A percentile compares a stretch with the other conserved stretches of the same genome.
Evolutionary conservation across 2,797 vertebrate species (phyloP).

Genomic region (Pteropus rufus): DNA sequence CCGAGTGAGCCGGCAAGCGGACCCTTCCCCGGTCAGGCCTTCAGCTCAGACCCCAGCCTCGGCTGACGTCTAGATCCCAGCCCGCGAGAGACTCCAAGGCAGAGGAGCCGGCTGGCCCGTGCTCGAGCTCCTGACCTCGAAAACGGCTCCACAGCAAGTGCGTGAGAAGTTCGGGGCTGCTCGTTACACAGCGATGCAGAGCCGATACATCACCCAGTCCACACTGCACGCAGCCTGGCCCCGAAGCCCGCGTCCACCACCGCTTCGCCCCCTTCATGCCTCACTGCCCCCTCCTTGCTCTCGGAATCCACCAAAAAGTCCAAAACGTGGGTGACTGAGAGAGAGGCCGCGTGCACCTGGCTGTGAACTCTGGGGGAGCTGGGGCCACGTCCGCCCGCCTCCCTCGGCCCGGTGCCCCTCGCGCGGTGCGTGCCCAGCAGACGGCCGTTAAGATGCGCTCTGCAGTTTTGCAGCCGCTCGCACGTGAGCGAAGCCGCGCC

Average conservation of each 20-base stretch:
- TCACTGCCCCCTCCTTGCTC: neutral
- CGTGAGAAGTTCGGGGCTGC: rapidly evolving
- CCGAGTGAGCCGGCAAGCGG: too few relatives aligned
- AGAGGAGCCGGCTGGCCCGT: neutral
- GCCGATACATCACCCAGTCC: rapidly evolving
- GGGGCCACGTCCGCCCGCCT: neutral
- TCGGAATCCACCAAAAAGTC: neutral
- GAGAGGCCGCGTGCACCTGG: rapidly evolving
- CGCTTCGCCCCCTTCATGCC: rapidly evolving
- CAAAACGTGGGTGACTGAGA: neutral
- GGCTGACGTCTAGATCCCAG: neutral
- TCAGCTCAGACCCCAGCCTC: neutral
- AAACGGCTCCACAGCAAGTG: rapidly evolving
- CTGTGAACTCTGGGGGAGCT: neutral
- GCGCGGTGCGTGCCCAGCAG: rapidly evolving
- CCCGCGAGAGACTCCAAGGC: neutral
- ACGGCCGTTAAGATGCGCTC: too few relatives aligned
- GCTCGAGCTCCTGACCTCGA: too few relatives aligned
- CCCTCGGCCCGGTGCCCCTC: too few relatives aligned
- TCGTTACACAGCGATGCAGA: neutral
- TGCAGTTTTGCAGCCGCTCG: too few relatives aligned
- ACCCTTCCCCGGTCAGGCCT: neutral
- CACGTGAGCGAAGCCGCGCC: rapidly evolving
- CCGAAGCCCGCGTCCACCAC: rapidly evolving
- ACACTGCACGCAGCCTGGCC: rapidly evolving